Percentiles rank a stretch among this genome's conserved stretches.
These are phyloP conservation scores for Cheilosia variabilis DNA, from an alignment of 2,888 invertebrate genomes.

Conservation along the genomic window DNA sequence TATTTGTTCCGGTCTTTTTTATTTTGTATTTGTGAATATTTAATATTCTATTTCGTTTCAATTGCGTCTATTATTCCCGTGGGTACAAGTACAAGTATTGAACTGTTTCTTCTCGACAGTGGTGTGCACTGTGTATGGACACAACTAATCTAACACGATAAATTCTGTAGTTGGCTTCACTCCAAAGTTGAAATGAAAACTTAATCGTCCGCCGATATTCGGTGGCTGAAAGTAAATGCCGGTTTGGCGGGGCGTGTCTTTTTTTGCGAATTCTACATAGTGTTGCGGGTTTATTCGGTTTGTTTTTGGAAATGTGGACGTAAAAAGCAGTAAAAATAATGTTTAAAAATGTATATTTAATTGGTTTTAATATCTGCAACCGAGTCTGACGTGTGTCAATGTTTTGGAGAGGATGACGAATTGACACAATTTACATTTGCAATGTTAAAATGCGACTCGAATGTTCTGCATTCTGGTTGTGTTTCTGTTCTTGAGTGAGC, in stretches of 20 bases:
- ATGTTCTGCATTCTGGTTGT: too few species aligned
- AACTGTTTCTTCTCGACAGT: too few species aligned
- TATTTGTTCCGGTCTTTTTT: constrained; percentile 10
- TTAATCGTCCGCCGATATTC: constrained; percentile 55
- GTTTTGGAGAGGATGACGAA: too few species aligned
- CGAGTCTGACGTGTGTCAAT: too few species aligned
- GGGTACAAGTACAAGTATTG: too few species aligned
- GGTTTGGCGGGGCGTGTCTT: constrained; percentile 20
- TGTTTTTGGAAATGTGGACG: constrained; percentile 13
- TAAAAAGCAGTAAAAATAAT: background rate
- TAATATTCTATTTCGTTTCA: too few species aligned
- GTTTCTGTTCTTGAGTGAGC: too few species aligned
- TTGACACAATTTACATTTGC: too few species aligned
- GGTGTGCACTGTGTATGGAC: background rate
- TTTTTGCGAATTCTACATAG: constrained; percentile 3
- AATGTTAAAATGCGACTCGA: too few species aligned
- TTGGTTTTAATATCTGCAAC: too few species aligned
- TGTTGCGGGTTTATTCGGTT: constrained; percentile 22
- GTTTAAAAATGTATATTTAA: background rate
- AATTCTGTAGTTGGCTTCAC: constrained; percentile 41
- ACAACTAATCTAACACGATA: background rate
- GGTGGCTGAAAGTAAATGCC: constrained; percentile 55
- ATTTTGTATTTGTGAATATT: constrained; percentile 16
- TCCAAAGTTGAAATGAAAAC: constrained; percentile 64
- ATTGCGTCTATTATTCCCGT: too few species aligned